Base-by-base conservation (phyloP, 2,888 invertebrate genomes). In the Heliconius cydno region DNA sequence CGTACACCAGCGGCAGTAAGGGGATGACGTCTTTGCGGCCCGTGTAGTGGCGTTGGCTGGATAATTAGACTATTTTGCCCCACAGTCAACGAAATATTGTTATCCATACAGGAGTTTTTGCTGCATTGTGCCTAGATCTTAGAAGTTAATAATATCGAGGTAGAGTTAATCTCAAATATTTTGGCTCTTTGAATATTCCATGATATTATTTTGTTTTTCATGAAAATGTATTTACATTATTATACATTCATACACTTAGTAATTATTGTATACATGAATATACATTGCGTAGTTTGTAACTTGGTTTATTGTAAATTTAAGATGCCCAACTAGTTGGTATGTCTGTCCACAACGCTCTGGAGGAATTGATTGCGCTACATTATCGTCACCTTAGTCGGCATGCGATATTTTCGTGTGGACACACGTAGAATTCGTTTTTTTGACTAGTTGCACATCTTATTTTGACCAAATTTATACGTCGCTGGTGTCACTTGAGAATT, bases 51-150 rank as follows among this genome's bases (percentile, higher is more conserved):
- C 91, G 93, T 92, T 90, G 89, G 88, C 91, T 91, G 90, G 87
- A 86, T 84, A 83, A 84, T 86, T 34, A 72, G 30, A 72, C 87
- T 89, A 86, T 89, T 88, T 91, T 90, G 93, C 93, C 94, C 94
- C 94, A 91, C 93, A 92, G 90, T 94, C 95, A 95, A 95, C 95
- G 95, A 95, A 92, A 92, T 85, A 85, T 92, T 93, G 92, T 93
- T 93, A 93, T 92, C 91, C 93, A 92, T 94, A 95, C 95, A 94
- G 95, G 95, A 94, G 94, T 94, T 92, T 94, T 94, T 95, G 94
- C 94, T 95, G 95, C 94, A 95, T 95, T 95, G 95, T 95, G 95
- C 95, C 95, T 95, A 95, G 95, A 95, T 95, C 93, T 94, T 95
- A 95, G 95, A 95, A 91, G 92, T 95, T 94, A 95, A 94, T 93